phyloP scores from a whole-genome alignment of 2,797 vertebrate genomes.

The Trematomus bernacchii region DNA sequence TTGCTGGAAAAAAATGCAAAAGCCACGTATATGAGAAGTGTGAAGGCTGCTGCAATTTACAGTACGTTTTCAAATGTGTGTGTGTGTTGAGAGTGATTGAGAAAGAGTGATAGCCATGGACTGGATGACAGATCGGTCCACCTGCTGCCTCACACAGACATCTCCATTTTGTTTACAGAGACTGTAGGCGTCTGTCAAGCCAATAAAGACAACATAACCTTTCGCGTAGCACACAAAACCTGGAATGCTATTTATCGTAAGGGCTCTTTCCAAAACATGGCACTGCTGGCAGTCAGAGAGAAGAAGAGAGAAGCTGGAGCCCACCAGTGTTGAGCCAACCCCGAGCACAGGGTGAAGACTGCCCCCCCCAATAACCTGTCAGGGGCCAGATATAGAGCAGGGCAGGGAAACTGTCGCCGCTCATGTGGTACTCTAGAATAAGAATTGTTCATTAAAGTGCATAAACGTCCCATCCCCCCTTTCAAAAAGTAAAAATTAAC shows the following conservation, averaged over 20 bases:
- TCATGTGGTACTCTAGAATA: not conserved
- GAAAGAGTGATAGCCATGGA: constrained; percentile 23
- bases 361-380: constrained; percentile 43
- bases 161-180: constrained; percentile 75
- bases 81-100: constrained; percentile 27
- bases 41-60: constrained; percentile 11
- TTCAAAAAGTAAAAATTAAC: not conserved
- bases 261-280: constrained; percentile 75
- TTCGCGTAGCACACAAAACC: constrained; percentile 63
- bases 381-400: constrained; percentile 23
- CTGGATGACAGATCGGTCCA: constrained; percentile 72
- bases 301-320: constrained; percentile 29
- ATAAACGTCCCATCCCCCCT: not conserved
- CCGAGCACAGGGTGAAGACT: constrained; percentile 24
- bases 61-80: constrained; percentile 36
- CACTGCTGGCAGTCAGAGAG: constrained; percentile 52
- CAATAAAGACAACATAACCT: constrained; percentile 77
- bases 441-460: constrained; percentile 1
- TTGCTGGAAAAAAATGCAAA: constrained; percentile 9
- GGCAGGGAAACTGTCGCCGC: not conserved
- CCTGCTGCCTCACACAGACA: constrained; percentile 68
- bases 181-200: constrained; percentile 67
- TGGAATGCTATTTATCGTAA: constrained; percentile 76
- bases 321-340: constrained; percentile 36
- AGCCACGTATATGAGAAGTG: constrained; percentile 1